Evolutionary conservation across 2,888 invertebrate species (phyloP).

Genomic region (Diplolepis rosae): DNA sequence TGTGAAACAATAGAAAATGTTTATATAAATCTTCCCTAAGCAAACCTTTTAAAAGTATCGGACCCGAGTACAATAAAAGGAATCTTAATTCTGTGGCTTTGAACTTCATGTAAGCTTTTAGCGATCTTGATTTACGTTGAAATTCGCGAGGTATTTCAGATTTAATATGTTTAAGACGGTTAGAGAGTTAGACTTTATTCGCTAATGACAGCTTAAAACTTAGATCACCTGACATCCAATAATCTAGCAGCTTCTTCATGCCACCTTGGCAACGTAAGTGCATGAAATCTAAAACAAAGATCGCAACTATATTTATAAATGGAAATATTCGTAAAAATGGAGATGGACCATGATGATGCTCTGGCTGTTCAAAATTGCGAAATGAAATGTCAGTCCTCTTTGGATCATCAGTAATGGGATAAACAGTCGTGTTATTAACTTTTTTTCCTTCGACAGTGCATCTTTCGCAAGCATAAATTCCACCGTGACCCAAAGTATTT

Average conservation of each 20-base stretch:
- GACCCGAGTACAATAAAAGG: conserved; percentile 49
- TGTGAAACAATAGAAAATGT: conserved; percentile 39
- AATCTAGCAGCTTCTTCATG: conserved; percentile 39
- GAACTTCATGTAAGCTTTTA: conserved; percentile 31
- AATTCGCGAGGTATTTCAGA: conserved; percentile 40
- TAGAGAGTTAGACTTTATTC: conserved; percentile 11
- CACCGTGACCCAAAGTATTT: conserved; percentile 44
- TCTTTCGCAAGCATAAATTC: conserved; percentile 47
- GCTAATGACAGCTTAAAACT: background rate
- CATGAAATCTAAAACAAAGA: conserved; percentile 44
- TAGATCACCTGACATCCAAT: conserved; percentile 33
- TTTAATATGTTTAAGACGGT: conserved; percentile 16
- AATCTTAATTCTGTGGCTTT: conserved; percentile 46
- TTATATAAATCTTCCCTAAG: conserved; percentile 33
- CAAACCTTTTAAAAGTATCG: conserved; percentile 44
- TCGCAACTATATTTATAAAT: conserved; percentile 40
- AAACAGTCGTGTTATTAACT: conserved; percentile 29
- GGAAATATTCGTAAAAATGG: conserved; percentile 38
- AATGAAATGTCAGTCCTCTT: conserved; percentile 36
- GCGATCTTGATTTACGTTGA: conserved; percentile 38
- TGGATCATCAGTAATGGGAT: conserved; percentile 1
- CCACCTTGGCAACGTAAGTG: conserved; percentile 42
- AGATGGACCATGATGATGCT: conserved; percentile 38
- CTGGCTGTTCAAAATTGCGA: conserved; percentile 26
- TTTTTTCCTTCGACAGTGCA: conserved; percentile 39